Conservation (phyloP, 2,888 invertebrate genomes). For the Stictocephala bisonia region DNA sequence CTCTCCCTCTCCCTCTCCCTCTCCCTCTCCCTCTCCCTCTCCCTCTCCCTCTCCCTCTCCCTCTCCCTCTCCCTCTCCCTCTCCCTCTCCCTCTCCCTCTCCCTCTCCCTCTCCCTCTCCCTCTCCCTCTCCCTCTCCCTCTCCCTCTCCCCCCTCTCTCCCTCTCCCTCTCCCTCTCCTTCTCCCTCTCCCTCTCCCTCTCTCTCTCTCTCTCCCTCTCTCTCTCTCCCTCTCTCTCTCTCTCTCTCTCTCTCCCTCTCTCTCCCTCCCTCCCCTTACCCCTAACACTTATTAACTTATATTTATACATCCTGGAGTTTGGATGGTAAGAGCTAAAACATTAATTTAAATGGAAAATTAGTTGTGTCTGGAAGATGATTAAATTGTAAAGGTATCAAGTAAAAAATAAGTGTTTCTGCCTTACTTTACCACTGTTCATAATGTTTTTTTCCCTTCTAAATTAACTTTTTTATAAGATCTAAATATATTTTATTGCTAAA, state of each 20-base stretch:
- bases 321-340: too few species aligned
- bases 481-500: too few species aligned
- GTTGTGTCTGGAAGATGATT: too few species aligned
- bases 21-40: not conserved
- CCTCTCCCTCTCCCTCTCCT: conserved; percentile 53
- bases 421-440: too few species aligned
- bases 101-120: conserved; percentile 37
- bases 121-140: conserved; percentile 32
- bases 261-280: conserved; percentile 5
- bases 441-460: too few species aligned
- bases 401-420: too few species aligned
- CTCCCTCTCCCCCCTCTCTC: conserved; percentile 29
- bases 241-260: conserved; percentile 39
- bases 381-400: too few species aligned
- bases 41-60: conserved; percentile 25
- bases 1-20: conserved; percentile 26
- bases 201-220: not conserved
- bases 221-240: conserved; percentile 54
- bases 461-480: too few species aligned
- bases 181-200: conserved; percentile 7
- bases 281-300: too few species aligned
- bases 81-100: conserved; percentile 29
- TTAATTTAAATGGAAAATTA: too few species aligned
- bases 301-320: too few species aligned
- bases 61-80: conserved; percentile 26